Evolutionary conservation across 1,140 invertebrate genomes (phyloP), one percentile per base, ranked within the genome.

Genomic region (Drosophila seguyi): DNA sequence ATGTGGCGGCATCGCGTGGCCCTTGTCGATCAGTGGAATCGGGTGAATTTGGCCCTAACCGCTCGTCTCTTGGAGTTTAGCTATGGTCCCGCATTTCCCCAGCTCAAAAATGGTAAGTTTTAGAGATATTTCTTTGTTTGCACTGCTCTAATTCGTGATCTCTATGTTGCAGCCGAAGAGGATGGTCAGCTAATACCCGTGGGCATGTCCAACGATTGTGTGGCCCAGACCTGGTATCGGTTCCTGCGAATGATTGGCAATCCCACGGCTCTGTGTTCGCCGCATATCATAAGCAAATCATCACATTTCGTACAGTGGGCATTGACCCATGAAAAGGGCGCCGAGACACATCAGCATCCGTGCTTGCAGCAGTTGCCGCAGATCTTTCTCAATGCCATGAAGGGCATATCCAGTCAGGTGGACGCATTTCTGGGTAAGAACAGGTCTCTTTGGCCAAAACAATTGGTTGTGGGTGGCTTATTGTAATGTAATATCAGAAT

Each of bases 191-290:
- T 98, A 6, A 96, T 98, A 48, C 96, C 98, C 18, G 84, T 93
- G 6, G 96, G 96, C 42, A 98, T 99, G 96, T 95, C 95, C 22
- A 95, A 97, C 75, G 98, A 99, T 92, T 97, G 97, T 69, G 95
- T 99, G 16, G 96, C 97, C 39, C 98, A 99, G 94, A 96, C 96
- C 85, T 99, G 98, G 98, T 99, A 98, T 93, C 95, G 98, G 63
- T 96, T 99, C 81, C 93, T 99, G 39, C 97, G 99, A 79, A 97
- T 97, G 38, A 95, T 99, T 71, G 98, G 98, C 25, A 99, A 99
- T 93, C 98, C 98, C 1, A 97, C 98, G 0, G 98, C 98, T 81
- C 94, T 99, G 52, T 98, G 97, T 83, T 95, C 97, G 31, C 97
- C 98, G 1, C 95, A 97, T 75, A 95, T 98, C 41, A 96, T 98